Evolutionary conservation across 2,113 vertebrate genomes (phyloP).

Genomic region (Synodontis membranacea): DNA sequence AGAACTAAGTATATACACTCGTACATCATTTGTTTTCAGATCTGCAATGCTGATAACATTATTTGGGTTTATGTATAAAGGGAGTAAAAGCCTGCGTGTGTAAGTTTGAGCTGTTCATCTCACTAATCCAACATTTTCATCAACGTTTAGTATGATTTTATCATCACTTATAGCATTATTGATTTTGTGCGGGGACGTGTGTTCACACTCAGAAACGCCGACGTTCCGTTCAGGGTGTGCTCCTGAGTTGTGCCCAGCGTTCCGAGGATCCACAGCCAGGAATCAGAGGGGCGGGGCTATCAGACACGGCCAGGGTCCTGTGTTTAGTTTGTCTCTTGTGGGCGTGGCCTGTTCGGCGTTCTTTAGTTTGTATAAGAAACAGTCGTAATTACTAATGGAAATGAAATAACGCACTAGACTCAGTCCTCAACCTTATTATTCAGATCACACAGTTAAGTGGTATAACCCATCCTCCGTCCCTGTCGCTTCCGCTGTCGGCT

Average conservation of each 20-base stretch:
- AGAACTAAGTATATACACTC: constrained; percentile 35
- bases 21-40: not conserved
- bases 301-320: no score
- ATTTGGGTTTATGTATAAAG: not conserved
- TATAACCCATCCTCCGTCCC: not conserved
- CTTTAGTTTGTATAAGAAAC: not conserved
- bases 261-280: no score
- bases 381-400: not conserved
- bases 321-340: not conserved
- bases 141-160: not conserved
- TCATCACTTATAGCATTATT: no score
- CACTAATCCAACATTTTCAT: not conserved
- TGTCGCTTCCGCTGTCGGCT: not conserved
- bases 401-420: not conserved
- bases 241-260: no score
- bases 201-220: no score
- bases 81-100: not conserved
- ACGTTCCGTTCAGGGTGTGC: no score
- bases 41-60: not conserved
- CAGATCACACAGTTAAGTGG: not conserved
- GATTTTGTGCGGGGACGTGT: no score
- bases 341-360: not conserved
- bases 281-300: no score
- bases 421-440: not conserved
- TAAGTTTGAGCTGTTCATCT: not conserved